Evolutionary conservation across 2,888 invertebrate genomes (phyloP).

Genomic region (Liodrosophila aerea): DNA sequence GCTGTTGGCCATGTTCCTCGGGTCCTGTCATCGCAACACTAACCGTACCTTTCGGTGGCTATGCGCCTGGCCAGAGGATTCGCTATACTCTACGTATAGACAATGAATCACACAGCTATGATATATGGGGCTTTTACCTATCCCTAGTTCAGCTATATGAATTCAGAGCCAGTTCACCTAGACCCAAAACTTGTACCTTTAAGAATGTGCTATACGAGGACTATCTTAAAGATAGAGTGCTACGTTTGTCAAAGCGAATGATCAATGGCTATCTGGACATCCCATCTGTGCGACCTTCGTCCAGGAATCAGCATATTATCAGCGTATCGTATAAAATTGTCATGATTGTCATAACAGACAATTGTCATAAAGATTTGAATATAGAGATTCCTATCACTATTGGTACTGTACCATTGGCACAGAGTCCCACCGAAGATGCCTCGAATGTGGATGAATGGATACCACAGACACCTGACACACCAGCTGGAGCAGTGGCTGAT

Average conservation of each 20-base stretch:
- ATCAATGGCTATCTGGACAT: constrained; percentile 53
- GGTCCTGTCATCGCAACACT: constrained; percentile 57
- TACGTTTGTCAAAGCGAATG: constrained; percentile 49
- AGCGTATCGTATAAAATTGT: constrained; percentile 45
- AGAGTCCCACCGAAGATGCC: constrained; percentile 54
- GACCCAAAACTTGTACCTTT: constrained; percentile 25
- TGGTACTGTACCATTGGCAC: constrained; percentile 70
- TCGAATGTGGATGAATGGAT: constrained; percentile 45
- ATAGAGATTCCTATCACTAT: constrained; percentile 50
- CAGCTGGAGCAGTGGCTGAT: constrained; percentile 42
- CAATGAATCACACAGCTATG: constrained; percentile 85
- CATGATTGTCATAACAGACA: constrained; percentile 40
- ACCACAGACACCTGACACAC: constrained; percentile 60
- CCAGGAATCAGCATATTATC: constrained; percentile 48
- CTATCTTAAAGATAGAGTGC: constrained; percentile 40
- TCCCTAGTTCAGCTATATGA: constrained; percentile 48
- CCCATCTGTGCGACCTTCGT: constrained; percentile 64
- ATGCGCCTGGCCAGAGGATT: constrained; percentile 88
- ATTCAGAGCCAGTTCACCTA: constrained; percentile 53
- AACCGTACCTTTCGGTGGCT: constrained; percentile 86
- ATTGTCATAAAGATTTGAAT: constrained; percentile 18
- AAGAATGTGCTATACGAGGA: constrained; percentile 34
- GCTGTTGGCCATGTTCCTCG: constrained; percentile 68
- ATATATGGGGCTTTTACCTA: constrained; percentile 52
- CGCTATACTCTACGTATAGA: constrained; percentile 86